Conservation (phyloP, 2,888 invertebrate genomes). For the Phytoseiulus persimilis region DNA sequence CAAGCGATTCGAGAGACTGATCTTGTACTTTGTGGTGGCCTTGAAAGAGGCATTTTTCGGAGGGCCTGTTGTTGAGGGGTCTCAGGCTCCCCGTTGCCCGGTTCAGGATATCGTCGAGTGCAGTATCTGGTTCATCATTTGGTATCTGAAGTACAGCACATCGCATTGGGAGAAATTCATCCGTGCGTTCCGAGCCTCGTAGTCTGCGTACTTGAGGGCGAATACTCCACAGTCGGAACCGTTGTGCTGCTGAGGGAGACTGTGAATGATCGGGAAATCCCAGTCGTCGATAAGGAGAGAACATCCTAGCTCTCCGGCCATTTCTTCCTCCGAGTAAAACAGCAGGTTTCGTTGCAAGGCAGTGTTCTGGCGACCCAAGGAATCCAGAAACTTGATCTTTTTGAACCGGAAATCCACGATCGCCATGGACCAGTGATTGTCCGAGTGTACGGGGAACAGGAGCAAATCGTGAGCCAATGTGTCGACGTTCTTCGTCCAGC, state of each 20-base stretch:
- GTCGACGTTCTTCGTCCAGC: constrained; percentile 86
- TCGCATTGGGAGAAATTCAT: constrained; percentile 73
- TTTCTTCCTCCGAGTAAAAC: constrained; percentile 72
- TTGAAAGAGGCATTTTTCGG: too few relatives aligned
- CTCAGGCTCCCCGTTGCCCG: too few relatives aligned
- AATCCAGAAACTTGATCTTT: constrained; percentile 74
- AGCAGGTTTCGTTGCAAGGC: constrained; percentile 63
- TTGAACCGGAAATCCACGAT: constrained; percentile 68
- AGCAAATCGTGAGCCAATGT: constrained; percentile 76
- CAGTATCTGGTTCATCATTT: too few relatives aligned
- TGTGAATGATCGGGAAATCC: constrained; percentile 60
- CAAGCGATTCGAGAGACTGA: too few relatives aligned
- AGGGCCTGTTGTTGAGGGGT: too few relatives aligned
- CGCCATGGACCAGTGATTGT: constrained; percentile 92
- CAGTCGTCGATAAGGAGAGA: constrained; percentile 65
- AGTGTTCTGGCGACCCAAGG: constrained; percentile 75
- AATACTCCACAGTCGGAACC: constrained; percentile 97
- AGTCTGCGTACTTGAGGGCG: too few relatives aligned
- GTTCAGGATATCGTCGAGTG: too few relatives aligned
- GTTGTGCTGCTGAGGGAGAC: constrained; percentile 91
- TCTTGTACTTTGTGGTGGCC: too few relatives aligned
- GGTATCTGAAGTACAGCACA: constrained; percentile 83
- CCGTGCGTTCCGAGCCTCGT: constrained; percentile 63
- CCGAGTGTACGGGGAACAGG: constrained; percentile 82
- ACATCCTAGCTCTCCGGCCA: constrained; percentile 76